Evolutionary conservation across 2,888 invertebrate species (phyloP), one percentile per base, ranked within the genome.

Genomic region (Asteroscopus sphinx): DNA sequence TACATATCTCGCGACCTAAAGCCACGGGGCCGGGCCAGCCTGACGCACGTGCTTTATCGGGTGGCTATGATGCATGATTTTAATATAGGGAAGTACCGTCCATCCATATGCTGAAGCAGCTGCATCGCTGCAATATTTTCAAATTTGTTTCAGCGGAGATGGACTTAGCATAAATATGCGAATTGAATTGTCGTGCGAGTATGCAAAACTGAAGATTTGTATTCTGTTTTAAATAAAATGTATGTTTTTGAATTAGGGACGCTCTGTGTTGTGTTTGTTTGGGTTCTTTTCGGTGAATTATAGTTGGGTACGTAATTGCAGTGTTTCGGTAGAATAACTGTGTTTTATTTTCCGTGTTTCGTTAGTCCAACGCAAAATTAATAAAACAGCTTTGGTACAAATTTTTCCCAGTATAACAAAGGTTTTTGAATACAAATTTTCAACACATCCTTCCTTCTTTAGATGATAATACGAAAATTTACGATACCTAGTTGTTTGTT

Each of bases 31-130:
- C n/a, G n/a, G n/a, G n/a, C n/a, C n/a, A n/a, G n/a, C n/a, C n/a
- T n/a, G n/a, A n/a, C n/a, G n/a, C n/a, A n/a, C n/a, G n/a, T n/a
- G 72, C 54, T 66, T 76, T 74, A 76, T 75, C 54, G 57, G 51
- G 67, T 69, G 69, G 68, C 75, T 73, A 66, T n/a, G 70, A 76
- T 69, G 79, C 77, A 76, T 79, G 81, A 79, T 81, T 88, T 86
- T 83, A 88, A 88, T 86, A 87, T 82, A 80, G 73, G 77, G 77
- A 82, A 83, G 81, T 80, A 79, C 57, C 71, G 62, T 68, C 66
- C 65, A 55, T 54, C 64, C 59, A 62, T 66, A 68, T 35, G 44
- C 32, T 47, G 61, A 41, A 36, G 12, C 25, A 33, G 46, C 48
- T 46, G 41, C 45, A 49, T 54, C 45, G 58, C 51, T 59, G 79